These are phyloP conservation scores for Calidris pygmaea DNA, from an alignment of 2,113 vertebrate species.

Conservation along the genomic window DNA sequence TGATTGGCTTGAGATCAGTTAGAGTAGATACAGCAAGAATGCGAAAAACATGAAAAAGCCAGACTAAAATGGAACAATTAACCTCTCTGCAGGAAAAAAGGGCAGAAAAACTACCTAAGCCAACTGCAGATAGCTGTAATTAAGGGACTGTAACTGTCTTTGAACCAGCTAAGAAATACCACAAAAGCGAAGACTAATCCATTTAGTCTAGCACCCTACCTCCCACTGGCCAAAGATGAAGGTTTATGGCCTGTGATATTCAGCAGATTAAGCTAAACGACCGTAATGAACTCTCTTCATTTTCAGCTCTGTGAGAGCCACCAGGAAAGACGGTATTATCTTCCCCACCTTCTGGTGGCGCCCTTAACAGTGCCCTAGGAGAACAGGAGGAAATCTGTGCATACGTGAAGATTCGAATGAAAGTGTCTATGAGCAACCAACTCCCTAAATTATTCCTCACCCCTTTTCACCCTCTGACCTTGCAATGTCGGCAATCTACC, in stretches of 20 bases:
- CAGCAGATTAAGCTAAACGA: background rate
- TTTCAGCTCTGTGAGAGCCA: background rate
- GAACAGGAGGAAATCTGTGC: background rate
- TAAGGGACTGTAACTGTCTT: background rate
- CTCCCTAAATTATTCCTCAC: background rate
- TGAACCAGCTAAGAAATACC: background rate
- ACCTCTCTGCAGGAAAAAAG: conserved; percentile 18
- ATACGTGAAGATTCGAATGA: background rate
- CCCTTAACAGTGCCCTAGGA: background rate
- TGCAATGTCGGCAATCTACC: background rate
- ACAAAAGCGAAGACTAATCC: background rate
- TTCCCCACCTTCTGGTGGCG: background rate
- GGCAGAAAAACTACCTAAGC: background rate
- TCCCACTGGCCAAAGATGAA: background rate
- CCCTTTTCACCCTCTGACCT: background rate
- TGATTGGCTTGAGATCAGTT: background rate
- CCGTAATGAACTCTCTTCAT: background rate
- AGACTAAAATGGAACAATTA: conserved; percentile 13
- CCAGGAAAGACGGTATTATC: background rate
- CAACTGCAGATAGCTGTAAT: background rate
- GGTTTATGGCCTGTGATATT: background rate
- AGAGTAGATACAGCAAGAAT: background rate
- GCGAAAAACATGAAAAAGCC: background rate
- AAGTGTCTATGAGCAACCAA: background rate
- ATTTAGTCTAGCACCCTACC: background rate